A percentile compares a stretch with the other conserved stretches of the same genome.
phyloP scores from a whole-genome alignment of 2,888 invertebrate genomes.

The Odontocerum albicorne region DNA sequence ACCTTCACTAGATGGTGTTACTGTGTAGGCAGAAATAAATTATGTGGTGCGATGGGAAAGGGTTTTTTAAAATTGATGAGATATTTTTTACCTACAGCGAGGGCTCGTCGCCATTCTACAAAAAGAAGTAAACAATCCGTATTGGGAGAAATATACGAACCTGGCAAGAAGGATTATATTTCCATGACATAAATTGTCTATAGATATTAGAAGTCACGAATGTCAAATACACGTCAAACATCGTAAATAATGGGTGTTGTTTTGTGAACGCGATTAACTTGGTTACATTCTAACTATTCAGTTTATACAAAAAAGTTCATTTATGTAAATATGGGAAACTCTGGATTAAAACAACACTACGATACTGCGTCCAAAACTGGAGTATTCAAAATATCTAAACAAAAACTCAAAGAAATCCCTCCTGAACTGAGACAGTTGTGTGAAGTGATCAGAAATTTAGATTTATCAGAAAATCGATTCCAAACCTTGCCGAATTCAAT shows the following conservation, averaged over 20 bases:
- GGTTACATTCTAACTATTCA: neutral
- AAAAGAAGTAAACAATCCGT: no score
- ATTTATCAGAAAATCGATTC: constrained; percentile 91
- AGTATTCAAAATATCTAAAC: constrained; percentile 82
- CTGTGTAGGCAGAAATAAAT: no score
- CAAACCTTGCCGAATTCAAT: constrained; percentile 76
- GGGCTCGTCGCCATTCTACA: no score
- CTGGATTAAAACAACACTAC: constrained; percentile 85
- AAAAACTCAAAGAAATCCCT: constrained; percentile 79
- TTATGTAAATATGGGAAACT: constrained; percentile 78
- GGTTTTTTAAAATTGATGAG: no score
- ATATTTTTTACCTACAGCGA: no score
- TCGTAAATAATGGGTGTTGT: constrained; percentile 6
- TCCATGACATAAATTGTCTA: no score
- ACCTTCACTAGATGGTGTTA: no score
- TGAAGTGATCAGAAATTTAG: constrained; percentile 78
- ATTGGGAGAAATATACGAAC: no score
- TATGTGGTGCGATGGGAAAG: no score
- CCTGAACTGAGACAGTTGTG: constrained; percentile 61
- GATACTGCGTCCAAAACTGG: constrained; percentile 96
- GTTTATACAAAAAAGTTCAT: neutral
- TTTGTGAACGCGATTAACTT: neutral
- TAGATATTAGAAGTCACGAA: neutral
- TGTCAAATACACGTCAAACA: neutral
- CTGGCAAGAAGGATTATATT: no score